A percentile compares a stretch with the other conserved stretches of the same genome.
These are phyloP conservation scores for Hirundo rustica DNA, from an alignment of 2,797 vertebrate genomes.

Conservation along the genomic window DNA sequence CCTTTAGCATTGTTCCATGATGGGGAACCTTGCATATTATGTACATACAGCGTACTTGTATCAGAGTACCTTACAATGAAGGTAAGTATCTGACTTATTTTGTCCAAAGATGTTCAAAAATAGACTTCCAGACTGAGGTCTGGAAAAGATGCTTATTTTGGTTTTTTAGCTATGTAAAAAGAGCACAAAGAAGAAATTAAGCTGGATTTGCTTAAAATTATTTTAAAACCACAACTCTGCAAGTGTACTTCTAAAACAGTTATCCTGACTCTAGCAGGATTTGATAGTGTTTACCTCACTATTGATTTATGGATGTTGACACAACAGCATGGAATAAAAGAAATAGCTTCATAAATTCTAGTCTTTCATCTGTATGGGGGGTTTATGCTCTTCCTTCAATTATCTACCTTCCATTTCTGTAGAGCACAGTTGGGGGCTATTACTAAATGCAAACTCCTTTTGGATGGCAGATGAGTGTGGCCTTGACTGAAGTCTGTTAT, in stretches of 20 bases:
- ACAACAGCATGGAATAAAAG: neutral
- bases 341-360: neutral
- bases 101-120: neutral
- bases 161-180: neutral
- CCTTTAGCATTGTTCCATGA: neutral
- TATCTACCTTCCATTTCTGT: neutral
- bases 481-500: slow-evolving; percentile 12
- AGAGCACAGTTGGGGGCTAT: neutral
- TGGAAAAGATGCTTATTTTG: neutral
- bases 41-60: neutral
- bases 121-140: neutral
- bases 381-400: neutral
- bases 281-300: neutral
- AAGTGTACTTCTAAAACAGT: neutral
- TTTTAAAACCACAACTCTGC: neutral
- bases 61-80: neutral
- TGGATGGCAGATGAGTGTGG: neutral
- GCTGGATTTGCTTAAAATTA: neutral
- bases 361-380: neutral
- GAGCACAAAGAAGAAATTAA: neutral
- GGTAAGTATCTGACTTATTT: neutral
- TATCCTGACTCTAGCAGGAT: neutral
- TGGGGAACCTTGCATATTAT: neutral
- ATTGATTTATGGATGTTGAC: neutral
- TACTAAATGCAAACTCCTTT: neutral